phyloP scores from a whole-genome alignment of 53 echinoderm and acorn worm species.

The Echinometra lucunter region DNA sequence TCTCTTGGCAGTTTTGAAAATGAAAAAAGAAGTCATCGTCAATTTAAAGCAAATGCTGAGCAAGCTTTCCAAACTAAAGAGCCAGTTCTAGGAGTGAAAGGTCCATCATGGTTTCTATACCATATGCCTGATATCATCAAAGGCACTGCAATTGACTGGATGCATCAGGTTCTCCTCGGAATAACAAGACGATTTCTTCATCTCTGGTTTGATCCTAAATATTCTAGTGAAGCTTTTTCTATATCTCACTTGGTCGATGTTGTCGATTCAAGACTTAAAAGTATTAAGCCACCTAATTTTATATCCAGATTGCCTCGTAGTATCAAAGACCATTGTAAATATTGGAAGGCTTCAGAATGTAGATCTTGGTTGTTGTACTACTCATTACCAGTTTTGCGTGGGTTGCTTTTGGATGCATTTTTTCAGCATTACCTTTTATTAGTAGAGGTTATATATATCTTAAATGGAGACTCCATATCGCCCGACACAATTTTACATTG shows the following conservation, averaged over 20 bases:
- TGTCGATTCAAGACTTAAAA: conserved; percentile 24
- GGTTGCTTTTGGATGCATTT: conserved; percentile 38
- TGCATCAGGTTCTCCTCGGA: conserved; percentile 75
- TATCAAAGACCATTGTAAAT: conserved; percentile 75
- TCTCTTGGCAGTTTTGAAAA: background rate
- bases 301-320: conserved; percentile 75
- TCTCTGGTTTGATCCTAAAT: background rate
- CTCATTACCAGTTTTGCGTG: conserved; percentile 76
- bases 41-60: conserved; percentile 8
- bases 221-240: conserved; percentile 69
- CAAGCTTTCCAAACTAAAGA: background rate
- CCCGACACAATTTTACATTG: background rate
- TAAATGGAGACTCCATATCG: conserved; percentile 31
- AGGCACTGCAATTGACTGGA: conserved; percentile 77
- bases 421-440: background rate
- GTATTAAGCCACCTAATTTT: conserved; percentile 76
- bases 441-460: conserved; percentile 66
- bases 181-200: conserved; percentile 61
- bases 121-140: conserved; percentile 29
- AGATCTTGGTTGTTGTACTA: conserved; percentile 84
- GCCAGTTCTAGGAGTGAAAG: background rate
- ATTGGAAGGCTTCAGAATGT: conserved; percentile 86
- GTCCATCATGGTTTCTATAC: conserved; percentile 27
- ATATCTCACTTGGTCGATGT: conserved; percentile 55
- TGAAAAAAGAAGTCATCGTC: background rate